These are phyloP conservation scores for Drosophila kikkawai DNA, from an alignment of 1,140 invertebrate genomes.

Conservation along the genomic window DNA sequence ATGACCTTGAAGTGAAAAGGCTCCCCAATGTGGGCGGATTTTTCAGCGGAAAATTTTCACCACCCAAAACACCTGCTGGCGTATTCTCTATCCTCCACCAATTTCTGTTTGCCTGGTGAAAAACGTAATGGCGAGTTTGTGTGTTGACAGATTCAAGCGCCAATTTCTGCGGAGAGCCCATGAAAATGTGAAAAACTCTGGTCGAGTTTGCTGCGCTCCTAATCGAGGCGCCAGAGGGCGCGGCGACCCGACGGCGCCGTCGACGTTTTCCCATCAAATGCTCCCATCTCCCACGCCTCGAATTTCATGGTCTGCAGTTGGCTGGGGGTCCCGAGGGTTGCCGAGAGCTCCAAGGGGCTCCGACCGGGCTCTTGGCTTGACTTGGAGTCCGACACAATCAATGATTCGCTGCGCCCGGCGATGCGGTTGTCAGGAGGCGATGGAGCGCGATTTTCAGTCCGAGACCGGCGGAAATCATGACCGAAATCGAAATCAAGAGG, in stretches of 20 bases:
- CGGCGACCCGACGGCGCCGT: constrained; percentile 78
- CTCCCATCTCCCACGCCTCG: constrained; percentile 41
- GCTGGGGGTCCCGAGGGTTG: neutral
- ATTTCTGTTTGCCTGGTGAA: constrained; percentile 62
- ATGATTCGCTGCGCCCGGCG: constrained; percentile 70
- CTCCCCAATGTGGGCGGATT: constrained; percentile 11
- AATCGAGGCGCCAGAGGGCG: constrained; percentile 79
- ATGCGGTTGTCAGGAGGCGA: constrained; percentile 72
- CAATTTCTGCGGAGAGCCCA: constrained; percentile 43
- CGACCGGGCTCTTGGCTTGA: constrained; percentile 8
- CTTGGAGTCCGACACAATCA: constrained; percentile 62
- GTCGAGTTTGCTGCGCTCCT: constrained; percentile 60
- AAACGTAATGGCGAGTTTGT: constrained; percentile 83
- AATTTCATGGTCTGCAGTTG: constrained; percentile 29
- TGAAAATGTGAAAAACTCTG: constrained; percentile 28
- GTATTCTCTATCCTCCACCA: neutral
- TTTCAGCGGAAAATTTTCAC: constrained; percentile 47
- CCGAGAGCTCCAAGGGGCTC: constrained; percentile 1
- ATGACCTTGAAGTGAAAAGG: constrained; percentile 65
- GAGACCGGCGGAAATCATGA: constrained; percentile 26
- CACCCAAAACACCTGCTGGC: constrained; percentile 21
- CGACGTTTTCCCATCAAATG: constrained; percentile 60
- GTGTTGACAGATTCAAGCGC: constrained; percentile 77
- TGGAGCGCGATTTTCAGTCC: constrained; percentile 53
- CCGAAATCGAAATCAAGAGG: constrained; percentile 24